Base-by-base conservation (phyloP, 2,888 invertebrate species). In the Melanotus villosus region DNA sequence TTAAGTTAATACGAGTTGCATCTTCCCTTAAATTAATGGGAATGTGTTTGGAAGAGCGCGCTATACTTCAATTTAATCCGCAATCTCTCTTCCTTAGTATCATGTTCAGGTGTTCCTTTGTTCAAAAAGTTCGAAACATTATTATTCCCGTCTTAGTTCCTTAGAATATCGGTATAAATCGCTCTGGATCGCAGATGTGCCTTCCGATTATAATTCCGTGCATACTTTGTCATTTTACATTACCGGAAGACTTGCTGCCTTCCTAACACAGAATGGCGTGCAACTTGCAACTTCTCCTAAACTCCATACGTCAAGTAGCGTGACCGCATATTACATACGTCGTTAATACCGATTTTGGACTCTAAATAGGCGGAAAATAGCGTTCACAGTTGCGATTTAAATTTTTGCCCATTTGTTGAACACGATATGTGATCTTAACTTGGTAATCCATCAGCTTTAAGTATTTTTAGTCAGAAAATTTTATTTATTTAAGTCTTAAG, bases 171-270 rank as follows among this genome's bases (percentile, higher is more conserved):
- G 41, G 41, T 43, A 56, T 56, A 64, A 62, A 62, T 52, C 62
- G 62, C 16, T 64, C 38, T n/a, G 14, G 64, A 56, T 64, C n/a
- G 54, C 64, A 64, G 64, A 64, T 64, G 64, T 30, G 64, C 38
- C 54, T 14, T 56, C 54, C 54, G 54, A 64, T 64, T 64, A 56
- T 19, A 45, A 68, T 62, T 68, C 62, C 23, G 12, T 19, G 67
- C 67, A 36, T 57, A 68, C 56, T 54, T 59, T 56, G 52, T 68
- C 67, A 63, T 63, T 68, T 56, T 41, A 58, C 36, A 65, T 65
- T 65, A 54, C 16, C 26, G 16, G 32, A 30, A 18, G 32, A 18
- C 52, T 32, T 32, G 52, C 16, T 32, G 52, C 32, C 52, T 30
- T 32, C 32, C 12, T 52, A 32, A 32, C 32, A 26, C n/a, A 1